Conservation (phyloP, 1,140 invertebrate species). For the Drosophila tristis region DNA sequence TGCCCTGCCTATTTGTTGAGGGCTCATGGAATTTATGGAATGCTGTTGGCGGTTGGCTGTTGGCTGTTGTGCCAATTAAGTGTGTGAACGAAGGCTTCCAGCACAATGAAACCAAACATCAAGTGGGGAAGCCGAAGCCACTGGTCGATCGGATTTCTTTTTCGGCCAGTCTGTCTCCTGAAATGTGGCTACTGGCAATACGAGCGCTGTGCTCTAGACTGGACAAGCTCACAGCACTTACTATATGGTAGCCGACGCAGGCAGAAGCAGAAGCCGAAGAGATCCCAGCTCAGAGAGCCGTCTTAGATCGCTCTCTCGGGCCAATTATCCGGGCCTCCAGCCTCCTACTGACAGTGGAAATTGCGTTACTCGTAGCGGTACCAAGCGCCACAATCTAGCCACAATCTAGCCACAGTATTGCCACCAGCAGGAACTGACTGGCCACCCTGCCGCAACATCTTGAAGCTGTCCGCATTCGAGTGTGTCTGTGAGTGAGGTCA, state of each 20-base stretch:
- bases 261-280: too few relatives aligned
- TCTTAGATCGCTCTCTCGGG: too few relatives aligned
- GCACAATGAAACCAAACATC: conserved; percentile 6
- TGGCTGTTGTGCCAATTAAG: conserved; percentile 21
- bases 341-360: not conserved
- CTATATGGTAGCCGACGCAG: too few relatives aligned
- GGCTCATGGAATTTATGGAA: conserved; percentile 55
- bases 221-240: too few relatives aligned
- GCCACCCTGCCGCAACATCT: too few relatives aligned
- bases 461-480: too few relatives aligned
- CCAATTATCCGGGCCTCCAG: too few relatives aligned
- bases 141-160: conserved; percentile 14
- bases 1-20: conserved; percentile 5
- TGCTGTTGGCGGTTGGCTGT: conserved; percentile 15
- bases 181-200: too few relatives aligned
- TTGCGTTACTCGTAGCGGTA: conserved; percentile 28
- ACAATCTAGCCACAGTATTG: conserved; percentile 19
- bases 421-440: conserved; percentile 19
- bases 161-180: not conserved
- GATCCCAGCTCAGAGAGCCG: too few relatives aligned
- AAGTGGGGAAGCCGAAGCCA: conserved; percentile 14
- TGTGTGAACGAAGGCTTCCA: not conserved
- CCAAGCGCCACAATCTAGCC: conserved; percentile 11
- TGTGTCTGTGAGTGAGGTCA: too few relatives aligned
- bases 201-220: too few relatives aligned